These are phyloP conservation scores for Diceros bicornis DNA, from an alignment of 2,797 vertebrate species.

Conservation along the genomic window DNA sequence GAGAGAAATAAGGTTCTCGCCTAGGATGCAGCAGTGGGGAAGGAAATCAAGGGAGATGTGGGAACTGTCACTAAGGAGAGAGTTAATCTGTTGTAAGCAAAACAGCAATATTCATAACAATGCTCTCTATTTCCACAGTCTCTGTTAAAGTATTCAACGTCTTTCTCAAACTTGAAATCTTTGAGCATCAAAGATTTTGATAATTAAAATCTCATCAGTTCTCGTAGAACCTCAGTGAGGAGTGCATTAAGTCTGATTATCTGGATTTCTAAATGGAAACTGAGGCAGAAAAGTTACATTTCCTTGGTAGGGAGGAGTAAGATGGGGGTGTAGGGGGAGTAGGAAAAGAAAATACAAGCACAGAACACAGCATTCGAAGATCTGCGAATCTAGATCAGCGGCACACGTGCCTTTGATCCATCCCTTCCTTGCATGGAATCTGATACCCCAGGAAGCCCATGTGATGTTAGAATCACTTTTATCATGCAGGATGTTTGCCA, in stretches of 20 bases:
- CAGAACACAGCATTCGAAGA: background rate
- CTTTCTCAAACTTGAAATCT: no score
- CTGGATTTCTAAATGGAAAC: background rate
- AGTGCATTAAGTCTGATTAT: background rate
- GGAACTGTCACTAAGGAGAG: background rate
- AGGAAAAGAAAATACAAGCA: background rate
- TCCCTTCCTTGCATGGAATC: no score
- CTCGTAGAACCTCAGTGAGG: background rate
- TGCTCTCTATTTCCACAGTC: background rate
- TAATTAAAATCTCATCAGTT: slow-evolving; percentile 14
- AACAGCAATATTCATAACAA: background rate
- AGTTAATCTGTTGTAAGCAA: background rate
- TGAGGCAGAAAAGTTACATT: background rate
- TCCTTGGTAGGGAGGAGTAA: background rate
- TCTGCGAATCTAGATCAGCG: no score
- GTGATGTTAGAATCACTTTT: background rate
- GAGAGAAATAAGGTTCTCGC: background rate
- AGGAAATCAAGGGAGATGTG: background rate
- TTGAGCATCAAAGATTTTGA: no score
- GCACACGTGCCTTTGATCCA: background rate
- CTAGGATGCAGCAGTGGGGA: background rate
- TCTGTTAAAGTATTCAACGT: background rate
- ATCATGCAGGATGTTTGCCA: background rate
- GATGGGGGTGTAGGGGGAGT: no score
- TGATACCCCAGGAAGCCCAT: background rate